These are phyloP conservation scores for Sphaerophoria taeniata DNA, from an alignment of 2,888 invertebrate species.

Conservation along the genomic window DNA sequence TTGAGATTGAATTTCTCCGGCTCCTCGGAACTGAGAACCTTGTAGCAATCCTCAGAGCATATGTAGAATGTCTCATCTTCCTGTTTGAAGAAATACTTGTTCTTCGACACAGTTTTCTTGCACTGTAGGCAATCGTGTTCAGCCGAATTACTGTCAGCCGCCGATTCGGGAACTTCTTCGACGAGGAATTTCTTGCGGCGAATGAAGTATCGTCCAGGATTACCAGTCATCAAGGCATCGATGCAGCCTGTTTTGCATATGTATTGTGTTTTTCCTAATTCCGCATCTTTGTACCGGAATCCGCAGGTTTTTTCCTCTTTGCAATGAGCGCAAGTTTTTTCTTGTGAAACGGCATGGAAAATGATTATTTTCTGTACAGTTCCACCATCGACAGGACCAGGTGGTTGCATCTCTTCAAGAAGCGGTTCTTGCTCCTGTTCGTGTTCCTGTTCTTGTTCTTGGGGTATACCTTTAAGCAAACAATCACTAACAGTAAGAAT, in stretches of 20 bases:
- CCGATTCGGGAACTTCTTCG: constrained; percentile 80
- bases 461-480: constrained; percentile 84
- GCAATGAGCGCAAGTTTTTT: constrained; percentile 79
- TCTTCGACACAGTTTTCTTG: constrained; percentile 82
- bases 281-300: constrained; percentile 80
- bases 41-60: constrained; percentile 86
- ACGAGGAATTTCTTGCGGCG: constrained; percentile 84
- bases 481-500: neutral
- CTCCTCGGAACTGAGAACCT: constrained; percentile 83
- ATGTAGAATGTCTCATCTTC: constrained; percentile 84
- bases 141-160: constrained; percentile 77
- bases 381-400: constrained; percentile 79
- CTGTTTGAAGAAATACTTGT: constrained; percentile 83
- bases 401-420: constrained; percentile 82
- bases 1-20: constrained; percentile 82
- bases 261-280: constrained; percentile 84
- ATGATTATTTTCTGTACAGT: constrained; percentile 80
- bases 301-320: constrained; percentile 78
- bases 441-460: no score
- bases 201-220: constrained; percentile 84
- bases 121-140: constrained; percentile 83
- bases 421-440: constrained; percentile 78
- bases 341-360: constrained; percentile 79
- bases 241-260: constrained; percentile 84
- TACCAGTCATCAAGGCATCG: constrained; percentile 84